A percentile compares a stretch with the other conserved stretches of the same genome.
Evolutionary conservation across 2,888 invertebrate species (phyloP).

Genomic region (Lumbricus terrestris): DNA sequence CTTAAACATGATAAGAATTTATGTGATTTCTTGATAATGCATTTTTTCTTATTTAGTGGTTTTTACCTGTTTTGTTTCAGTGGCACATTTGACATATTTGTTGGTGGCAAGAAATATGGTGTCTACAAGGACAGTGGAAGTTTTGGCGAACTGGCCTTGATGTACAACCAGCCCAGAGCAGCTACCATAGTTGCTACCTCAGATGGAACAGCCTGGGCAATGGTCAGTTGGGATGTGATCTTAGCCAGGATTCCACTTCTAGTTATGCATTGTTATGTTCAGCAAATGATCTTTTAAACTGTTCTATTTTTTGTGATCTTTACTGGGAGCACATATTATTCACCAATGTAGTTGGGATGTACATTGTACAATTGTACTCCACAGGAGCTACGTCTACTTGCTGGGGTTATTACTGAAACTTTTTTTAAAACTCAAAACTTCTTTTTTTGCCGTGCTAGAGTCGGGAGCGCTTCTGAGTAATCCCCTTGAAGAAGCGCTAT

Average conservation of each 20-base stretch:
- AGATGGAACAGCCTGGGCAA: slow-evolving; percentile 57
- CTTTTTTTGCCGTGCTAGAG: too few relatives aligned
- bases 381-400: too few relatives aligned
- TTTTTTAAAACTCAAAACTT: too few relatives aligned
- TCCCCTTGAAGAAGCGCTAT: too few relatives aligned
- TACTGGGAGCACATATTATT: too few relatives aligned
- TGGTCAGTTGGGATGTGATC: slow-evolving; percentile 47
- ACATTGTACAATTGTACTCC: too few relatives aligned
- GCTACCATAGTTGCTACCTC: slow-evolving; percentile 54
- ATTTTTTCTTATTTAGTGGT: neutral
- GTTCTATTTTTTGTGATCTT: too few relatives aligned
- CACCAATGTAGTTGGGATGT: too few relatives aligned
- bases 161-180: slow-evolving; percentile 60
- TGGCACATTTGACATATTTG: slow-evolving; percentile 56
- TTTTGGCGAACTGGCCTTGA: slow-evolving; percentile 59
- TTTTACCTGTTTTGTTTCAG: slow-evolving; percentile 49
- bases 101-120: slow-evolving; percentile 52
- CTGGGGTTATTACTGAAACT: too few relatives aligned
- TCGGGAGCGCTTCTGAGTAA: too few relatives aligned
- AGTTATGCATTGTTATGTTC: neutral
- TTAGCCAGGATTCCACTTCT: neutral
- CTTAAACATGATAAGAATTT: neutral
- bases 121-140: slow-evolving; percentile 57
- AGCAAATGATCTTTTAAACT: too few relatives aligned
- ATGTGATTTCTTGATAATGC: neutral